phyloP scores from a whole-genome alignment of 2,797 vertebrate genomes.

The Pelochelys cantorii region DNA sequence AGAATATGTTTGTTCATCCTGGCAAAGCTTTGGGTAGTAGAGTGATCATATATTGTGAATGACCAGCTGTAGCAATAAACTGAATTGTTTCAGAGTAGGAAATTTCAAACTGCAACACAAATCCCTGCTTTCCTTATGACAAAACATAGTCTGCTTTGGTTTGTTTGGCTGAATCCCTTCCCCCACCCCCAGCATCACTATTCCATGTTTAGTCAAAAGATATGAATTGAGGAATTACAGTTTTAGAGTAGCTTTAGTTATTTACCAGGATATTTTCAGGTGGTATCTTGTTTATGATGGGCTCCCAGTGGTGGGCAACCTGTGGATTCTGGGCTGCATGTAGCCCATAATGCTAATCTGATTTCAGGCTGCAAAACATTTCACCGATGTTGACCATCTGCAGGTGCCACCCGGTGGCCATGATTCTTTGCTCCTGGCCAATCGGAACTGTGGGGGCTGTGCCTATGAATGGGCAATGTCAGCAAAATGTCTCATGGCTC shows the following conservation, averaged over 20 bases:
- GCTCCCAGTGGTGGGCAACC: too few relatives aligned
- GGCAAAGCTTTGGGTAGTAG: accelerated
- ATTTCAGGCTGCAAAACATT: too few relatives aligned
- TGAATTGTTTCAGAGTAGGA: background rate
- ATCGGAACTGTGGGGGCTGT: too few relatives aligned
- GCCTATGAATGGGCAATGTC: too few relatives aligned
- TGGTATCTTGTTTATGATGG: background rate
- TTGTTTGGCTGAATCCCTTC: background rate
- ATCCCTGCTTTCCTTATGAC: accelerated
- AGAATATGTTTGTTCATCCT: accelerated
- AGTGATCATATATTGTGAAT: accelerated
- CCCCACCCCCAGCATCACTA: background rate
- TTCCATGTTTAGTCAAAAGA: accelerated
- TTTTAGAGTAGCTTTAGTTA: background rate
- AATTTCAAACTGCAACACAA: background rate
- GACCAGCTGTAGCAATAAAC: accelerated
- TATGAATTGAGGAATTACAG: background rate
- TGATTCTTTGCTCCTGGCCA: too few relatives aligned
- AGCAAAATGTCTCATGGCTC: too few relatives aligned
- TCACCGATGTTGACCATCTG: too few relatives aligned
- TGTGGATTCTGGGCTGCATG: too few relatives aligned
- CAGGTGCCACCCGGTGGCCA: too few relatives aligned
- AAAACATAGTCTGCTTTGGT: background rate
- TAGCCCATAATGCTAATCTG: too few relatives aligned
- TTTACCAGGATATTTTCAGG: background rate